Conservation (phyloP, 2,888 invertebrate genomes). For the Seira ritae region DNA sequence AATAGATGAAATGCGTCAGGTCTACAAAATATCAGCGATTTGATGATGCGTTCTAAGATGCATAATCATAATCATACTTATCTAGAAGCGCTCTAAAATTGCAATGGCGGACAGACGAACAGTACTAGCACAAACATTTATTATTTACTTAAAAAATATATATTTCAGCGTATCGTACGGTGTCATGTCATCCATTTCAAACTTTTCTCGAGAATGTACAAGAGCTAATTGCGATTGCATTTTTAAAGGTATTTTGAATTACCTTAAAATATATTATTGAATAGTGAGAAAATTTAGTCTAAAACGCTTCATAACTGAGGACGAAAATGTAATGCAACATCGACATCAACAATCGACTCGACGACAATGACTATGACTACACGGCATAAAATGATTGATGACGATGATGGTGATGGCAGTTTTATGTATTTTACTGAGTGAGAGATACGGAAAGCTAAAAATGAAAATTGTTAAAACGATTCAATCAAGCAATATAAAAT, state of each 20-base stretch:
- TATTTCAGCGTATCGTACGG: no score
- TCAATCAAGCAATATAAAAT: not conserved
- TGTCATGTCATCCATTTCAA: not conserved
- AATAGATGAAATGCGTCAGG: no score
- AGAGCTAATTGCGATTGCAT: not conserved
- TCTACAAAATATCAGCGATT: no score
- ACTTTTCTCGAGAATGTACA: not conserved
- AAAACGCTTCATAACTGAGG: slow-evolving; percentile 27
- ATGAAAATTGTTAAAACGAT: slow-evolving; percentile 28
- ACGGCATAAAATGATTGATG: slow-evolving; percentile 18
- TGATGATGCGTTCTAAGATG: no score
- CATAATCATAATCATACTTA: no score
- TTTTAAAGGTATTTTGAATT: not conserved
- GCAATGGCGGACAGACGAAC: no score
- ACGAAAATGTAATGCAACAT: slow-evolving; percentile 32
- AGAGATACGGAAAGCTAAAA: slow-evolving; percentile 13
- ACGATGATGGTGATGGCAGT: slow-evolving; percentile 24
- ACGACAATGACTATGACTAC: slow-evolving; percentile 17
- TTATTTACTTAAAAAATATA: no score
- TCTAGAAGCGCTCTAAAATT: no score
- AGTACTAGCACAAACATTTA: no score
- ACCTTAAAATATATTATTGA: not conserved
- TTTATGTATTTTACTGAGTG: slow-evolving; percentile 5
- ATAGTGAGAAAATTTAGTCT: slow-evolving; percentile 19
- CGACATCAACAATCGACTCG: no score